phyloP scores from a whole-genome alignment of 2,113 vertebrate species.

The Indri indri region DNA sequence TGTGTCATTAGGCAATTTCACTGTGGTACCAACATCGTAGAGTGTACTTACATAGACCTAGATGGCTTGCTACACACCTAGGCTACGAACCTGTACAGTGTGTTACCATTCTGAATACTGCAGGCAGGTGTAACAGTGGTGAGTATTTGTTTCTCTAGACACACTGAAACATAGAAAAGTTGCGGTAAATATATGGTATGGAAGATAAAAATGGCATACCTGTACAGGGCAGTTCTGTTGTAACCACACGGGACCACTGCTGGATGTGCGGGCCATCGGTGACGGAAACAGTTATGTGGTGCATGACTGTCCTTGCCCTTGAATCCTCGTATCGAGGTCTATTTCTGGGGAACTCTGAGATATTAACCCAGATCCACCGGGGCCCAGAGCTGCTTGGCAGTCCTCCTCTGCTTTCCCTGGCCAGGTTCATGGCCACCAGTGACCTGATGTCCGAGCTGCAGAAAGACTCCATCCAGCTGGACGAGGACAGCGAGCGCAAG shows the following conservation, averaged over 20 bases:
- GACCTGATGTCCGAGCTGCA: constrained; percentile 97
- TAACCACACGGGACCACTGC: neutral
- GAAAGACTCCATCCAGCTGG: constrained; percentile 96
- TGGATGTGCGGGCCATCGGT: neutral
- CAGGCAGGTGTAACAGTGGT: neutral
- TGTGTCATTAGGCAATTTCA: neutral
- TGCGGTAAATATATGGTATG: neutral
- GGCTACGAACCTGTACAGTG: neutral
- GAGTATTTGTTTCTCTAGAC: neutral
- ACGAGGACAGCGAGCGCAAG: constrained; percentile 96
- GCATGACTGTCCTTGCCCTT: neutral
- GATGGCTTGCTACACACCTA: neutral
- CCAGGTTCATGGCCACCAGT: constrained; percentile 97
- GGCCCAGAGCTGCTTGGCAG: neutral
- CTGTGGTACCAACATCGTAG: neutral
- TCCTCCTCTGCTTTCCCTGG: neutral
- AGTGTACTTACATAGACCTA: neutral
- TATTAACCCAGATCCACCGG: accelerated
- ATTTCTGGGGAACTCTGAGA: neutral
- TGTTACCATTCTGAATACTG: neutral
- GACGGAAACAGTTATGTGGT: neutral
- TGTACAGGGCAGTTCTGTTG: neutral
- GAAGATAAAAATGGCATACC: neutral
- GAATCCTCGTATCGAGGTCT: neutral
- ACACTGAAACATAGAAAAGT: neutral